Base-by-base conservation (phyloP, 1,140 invertebrate species). In the Hycleus phaleratus region DNA sequence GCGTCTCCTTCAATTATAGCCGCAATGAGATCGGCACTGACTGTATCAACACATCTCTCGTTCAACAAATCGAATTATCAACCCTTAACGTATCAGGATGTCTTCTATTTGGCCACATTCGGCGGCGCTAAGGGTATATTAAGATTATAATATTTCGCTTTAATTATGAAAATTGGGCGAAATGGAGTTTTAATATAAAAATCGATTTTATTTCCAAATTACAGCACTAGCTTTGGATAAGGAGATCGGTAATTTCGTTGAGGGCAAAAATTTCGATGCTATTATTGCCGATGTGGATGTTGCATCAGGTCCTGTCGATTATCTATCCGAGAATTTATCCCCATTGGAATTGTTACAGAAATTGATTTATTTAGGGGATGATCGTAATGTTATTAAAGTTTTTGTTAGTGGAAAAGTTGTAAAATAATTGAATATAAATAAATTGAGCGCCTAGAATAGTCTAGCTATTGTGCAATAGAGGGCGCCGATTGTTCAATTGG, bases 201-300 rank as follows among this genome's bases (percentile, higher is more conserved):
- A 55, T 32, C 11, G 12, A 54, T 56, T 46, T 61, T 32, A 64
- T 63, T 64, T 18, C 18, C 18, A 56, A 62, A 59, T 80, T 80
- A n/a, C 70, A 91, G 91, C 87, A 12, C 72, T 94, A 18, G 77
- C 79, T 3, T 67, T 94, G 49, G 84, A 85, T 10, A 69, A 88
- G 42, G 74, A 82, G 68, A 82, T 89, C 44, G 92, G 92, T 11
- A 92, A 85, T 72, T 90, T 95, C 68, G 72, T 80, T 66, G 68
- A 82, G 4, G 89, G 87, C 38, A 94, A 94, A 72, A 80, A 90
- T 54, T 94, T 95, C 69, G 92, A 95, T 77, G 91, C 90, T 4
- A 71, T 95, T 0, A 59, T 90, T 1, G 71, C 88, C 46, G 83
- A 88, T 65, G 68, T 78, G 11, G 67, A 75, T 39, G 67, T 74